Conservation (phyloP, 1,140 invertebrate species). For the Danaus plexippus region DNA sequence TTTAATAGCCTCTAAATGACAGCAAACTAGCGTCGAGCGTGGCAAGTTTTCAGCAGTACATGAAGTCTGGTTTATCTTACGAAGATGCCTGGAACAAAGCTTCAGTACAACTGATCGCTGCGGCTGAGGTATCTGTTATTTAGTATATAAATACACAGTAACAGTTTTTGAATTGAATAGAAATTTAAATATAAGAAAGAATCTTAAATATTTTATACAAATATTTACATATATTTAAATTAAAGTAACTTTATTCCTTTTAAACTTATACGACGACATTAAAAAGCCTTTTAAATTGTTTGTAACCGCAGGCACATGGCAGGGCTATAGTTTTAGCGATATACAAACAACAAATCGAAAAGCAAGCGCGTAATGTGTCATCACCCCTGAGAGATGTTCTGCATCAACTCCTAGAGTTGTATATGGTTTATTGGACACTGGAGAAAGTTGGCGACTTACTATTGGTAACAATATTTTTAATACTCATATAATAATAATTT, state of each 20-base stretch:
- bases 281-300: slow-evolving; percentile 1
- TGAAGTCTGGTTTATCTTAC: slow-evolving; percentile 70
- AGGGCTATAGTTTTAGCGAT: slow-evolving; percentile 80
- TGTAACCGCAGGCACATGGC: slow-evolving; percentile 76
- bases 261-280: no score
- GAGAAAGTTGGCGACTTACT: slow-evolving; percentile 83
- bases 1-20: slow-evolving; percentile 20
- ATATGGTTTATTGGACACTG: slow-evolving; percentile 81
- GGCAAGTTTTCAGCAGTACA: slow-evolving; percentile 74
- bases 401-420: slow-evolving; percentile 80
- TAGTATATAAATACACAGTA: no score
- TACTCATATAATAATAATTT: not conserved
- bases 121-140: slow-evolving; percentile 73
- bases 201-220: no score
- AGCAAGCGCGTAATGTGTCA: slow-evolving; percentile 67
- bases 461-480: slow-evolving; percentile 17
- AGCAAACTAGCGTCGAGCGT: slow-evolving; percentile 80
- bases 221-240: no score
- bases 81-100: slow-evolving; percentile 89
- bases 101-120: slow-evolving; percentile 83
- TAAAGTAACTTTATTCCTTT: no score
- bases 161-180: no score
- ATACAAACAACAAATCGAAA: slow-evolving; percentile 73
- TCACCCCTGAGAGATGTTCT: slow-evolving; percentile 75
- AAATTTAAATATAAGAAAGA: no score